phyloP scores from a whole-genome alignment of 1,140 invertebrate species.

The Pseudoatta argentina region DNA sequence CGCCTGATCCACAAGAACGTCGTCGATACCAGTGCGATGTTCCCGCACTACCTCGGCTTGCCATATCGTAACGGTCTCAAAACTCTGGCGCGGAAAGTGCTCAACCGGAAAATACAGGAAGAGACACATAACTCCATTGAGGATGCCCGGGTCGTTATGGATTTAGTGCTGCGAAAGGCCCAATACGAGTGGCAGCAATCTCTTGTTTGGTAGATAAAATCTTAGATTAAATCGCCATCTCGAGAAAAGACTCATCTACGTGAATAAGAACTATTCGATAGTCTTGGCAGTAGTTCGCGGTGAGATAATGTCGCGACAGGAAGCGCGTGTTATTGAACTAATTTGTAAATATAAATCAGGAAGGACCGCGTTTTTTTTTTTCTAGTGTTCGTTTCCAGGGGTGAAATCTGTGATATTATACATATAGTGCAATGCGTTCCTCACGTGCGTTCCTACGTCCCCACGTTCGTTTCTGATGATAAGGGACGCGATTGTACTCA shows the following conservation, averaged over 20 bases:
- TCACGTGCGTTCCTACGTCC: neutral
- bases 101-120: constrained; percentile 93
- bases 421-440: constrained; percentile 22
- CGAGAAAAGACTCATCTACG: neutral
- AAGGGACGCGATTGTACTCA: constrained; percentile 1
- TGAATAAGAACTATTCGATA: neutral
- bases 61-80: constrained; percentile 93
- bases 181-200: constrained; percentile 81
- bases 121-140: constrained; percentile 94
- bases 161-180: constrained; percentile 93
- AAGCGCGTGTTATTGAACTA: neutral
- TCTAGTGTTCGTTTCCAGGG: constrained; percentile 1
- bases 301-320: neutral
- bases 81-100: constrained; percentile 89
- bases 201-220: neutral
- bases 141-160: constrained; percentile 94
- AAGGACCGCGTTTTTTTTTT: neutral
- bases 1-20: constrained; percentile 94
- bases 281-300: neutral
- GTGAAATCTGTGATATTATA: constrained; percentile 35
- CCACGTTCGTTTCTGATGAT: neutral
- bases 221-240: constrained; percentile 77
- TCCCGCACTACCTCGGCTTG: constrained; percentile 93
- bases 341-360: neutral
- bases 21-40: constrained; percentile 95